These are phyloP conservation scores for Bergia sp. DNA, from an alignment of 92 coral and sea anemone genomes.

Conservation along the genomic window DNA sequence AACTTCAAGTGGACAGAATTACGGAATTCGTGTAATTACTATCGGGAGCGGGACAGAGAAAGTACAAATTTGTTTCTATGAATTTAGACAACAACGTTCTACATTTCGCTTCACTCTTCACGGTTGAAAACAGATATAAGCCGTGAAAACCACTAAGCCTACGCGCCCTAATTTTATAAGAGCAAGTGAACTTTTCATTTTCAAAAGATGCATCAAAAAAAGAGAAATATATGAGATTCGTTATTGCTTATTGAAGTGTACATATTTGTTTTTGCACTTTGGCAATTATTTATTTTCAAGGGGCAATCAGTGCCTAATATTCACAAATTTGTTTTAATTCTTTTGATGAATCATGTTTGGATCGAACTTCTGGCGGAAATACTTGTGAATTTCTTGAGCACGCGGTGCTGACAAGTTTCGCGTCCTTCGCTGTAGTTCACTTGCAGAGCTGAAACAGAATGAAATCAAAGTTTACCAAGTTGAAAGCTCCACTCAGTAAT, in stretches of 20 bases:
- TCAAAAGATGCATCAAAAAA: no score
- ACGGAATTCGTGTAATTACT: no score
- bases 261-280: neutral
- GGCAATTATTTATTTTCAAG: neutral
- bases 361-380: slow-evolving; percentile 39
- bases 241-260: no score
- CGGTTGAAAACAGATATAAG: no score
- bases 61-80: no score
- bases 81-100: no score
- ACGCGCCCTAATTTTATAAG: no score
- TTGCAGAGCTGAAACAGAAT: slow-evolving; percentile 25
- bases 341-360: slow-evolving; percentile 20
- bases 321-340: neutral
- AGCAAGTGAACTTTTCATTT: neutral
- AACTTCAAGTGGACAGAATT: no score
- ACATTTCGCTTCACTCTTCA: no score
- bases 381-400: slow-evolving; percentile 33
- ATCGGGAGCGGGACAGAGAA: no score
- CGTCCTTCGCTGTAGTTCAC: slow-evolving; percentile 33
- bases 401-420: slow-evolving; percentile 39
- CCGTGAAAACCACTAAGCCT: no score
- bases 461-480: neutral
- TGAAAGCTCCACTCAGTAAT: neutral
- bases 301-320: neutral
- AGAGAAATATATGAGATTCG: neutral